Evolutionary conservation across 2,113 vertebrate species (phyloP), one percentile per base, ranked within the genome.

Genomic region (Neolamprologus hecqui): DNA sequence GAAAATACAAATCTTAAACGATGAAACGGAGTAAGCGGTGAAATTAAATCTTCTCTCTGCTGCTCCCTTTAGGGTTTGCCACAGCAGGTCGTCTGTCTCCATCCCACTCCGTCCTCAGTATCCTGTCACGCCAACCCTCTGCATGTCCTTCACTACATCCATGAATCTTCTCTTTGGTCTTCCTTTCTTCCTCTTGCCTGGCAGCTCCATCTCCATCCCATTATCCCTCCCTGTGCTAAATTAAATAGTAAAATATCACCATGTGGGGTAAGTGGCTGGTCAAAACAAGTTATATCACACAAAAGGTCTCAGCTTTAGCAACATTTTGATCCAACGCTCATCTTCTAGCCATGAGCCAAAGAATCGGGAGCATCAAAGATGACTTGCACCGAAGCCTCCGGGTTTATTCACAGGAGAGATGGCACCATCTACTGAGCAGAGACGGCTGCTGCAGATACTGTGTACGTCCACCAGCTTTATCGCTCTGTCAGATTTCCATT

Each of bases 401-500:
- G 8, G 4, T 75, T 75, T 28, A 47, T 75, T 21, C 11, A 33
- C 3, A 65, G 37, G n/a, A 9, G 14, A 75, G 47, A 86, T 84
- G 49, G 91, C 84, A 68, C 88, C 92, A 86, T 90, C 93, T 92
- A 81, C 84, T 89, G 93, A 47, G 31, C 1, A 37, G 8, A 7
- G 1, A 40, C 12, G 3, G 23, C 58, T 80, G 82, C 49, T 15
- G 11, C 70, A 31, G 49, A 23, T 12, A 1, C 13, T 42, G 19
- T 47, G 21, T 7, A 19, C 0, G 9, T 47, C 42, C 42, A 26
- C 21, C 3, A 13, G 54, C 21, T n/a, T 42, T 21, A 17, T 17
- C 2, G 1, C 21, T 31, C 21, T 77, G 19, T 23, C 1, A 47
- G 14, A 28, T 28, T 75, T 75, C 70, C 42, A 75, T 75, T 75